Evolutionary conservation across 2,888 invertebrate species (phyloP).

Genomic region (Apomyelois bistriatella): DNA sequence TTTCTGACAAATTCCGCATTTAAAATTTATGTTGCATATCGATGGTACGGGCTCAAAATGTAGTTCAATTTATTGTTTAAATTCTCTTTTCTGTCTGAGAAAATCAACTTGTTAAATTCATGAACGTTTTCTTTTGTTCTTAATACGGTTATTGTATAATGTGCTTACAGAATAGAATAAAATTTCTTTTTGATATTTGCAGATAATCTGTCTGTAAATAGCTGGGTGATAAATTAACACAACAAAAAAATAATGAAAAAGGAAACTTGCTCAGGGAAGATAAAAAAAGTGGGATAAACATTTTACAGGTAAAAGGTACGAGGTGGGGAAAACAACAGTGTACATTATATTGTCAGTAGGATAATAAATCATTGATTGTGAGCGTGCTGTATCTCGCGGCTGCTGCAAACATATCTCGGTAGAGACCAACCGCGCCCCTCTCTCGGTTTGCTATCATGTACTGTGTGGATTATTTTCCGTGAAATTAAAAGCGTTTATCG

Average conservation of each 20-base stretch:
- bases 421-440: background rate
- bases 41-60: background rate
- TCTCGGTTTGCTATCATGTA: background rate
- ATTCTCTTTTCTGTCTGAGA: background rate
- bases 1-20: conserved; percentile 23
- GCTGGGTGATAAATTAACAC: background rate
- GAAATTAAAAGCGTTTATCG: conserved; percentile 33
- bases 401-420: background rate
- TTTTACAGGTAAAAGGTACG: background rate
- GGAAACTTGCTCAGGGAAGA: background rate
- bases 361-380: conserved; percentile 16
- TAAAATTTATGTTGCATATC: conserved; percentile 18
- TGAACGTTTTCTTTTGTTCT: conserved; percentile 6
- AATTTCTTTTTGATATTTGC: background rate
- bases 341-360: background rate
- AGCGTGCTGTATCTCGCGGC: conserved; percentile 16
- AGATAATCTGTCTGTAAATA: background rate
- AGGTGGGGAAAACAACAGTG: background rate
- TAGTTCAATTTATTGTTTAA: background rate
- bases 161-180: background rate
- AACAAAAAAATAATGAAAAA: too few species aligned
- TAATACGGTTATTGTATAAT: background rate
- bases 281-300: background rate
- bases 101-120: conserved; percentile 4
- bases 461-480: background rate